Evolutionary conservation across 2,797 vertebrate genomes (phyloP), one percentile per base, ranked within the genome.

Genomic region (Liasis olivaceus): DNA sequence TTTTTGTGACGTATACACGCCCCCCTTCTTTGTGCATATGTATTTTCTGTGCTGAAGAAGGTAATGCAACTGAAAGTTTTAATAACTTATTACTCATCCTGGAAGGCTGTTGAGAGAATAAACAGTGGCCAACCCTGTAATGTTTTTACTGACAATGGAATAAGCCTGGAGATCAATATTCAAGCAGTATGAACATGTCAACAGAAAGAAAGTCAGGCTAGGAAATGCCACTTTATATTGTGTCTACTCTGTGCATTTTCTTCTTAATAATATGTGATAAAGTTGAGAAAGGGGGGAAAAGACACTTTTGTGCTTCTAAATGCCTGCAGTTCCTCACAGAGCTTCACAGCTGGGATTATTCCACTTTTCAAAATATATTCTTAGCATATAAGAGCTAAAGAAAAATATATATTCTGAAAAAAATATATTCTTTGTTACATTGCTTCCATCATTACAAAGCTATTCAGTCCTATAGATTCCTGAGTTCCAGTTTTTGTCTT

Each of bases 121-220:
- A 88, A 88, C 22, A 56, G 31, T 20, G 63, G 22, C 85, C 59
- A 81, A 66, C 12, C 58, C 20, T 89, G 6, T 26, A 58, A 63
- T 13, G 26, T 85, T 93, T 85, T 91, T 85, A 36, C 69, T 89
- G 90, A 84, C n/a, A 63, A 51, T 12, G 17, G 54, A 42, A 69
- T 42, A 91, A 91, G 88, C 89, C 12, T 22, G 0, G 20, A 66
- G 66, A 92, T 91, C 91, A 91, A 47, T 58, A 58, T 12, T 42
- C 62, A 58, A 92, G 51, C 89, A 66, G 86, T 62, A 89, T 72
- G 22, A 95, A 56, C 15, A 6, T 93, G 91, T 89, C 91, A 92
- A 13, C 90, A 93, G 85, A 88, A 91, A 93, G 87, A 93, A 31
- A 28, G 22, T 47, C 60, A 90, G 81, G 87, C 54, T 89, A 90